These are phyloP conservation scores for Melopsittacus undulatus DNA, from an alignment of 2,797 vertebrate genomes.

Conservation along the genomic window DNA sequence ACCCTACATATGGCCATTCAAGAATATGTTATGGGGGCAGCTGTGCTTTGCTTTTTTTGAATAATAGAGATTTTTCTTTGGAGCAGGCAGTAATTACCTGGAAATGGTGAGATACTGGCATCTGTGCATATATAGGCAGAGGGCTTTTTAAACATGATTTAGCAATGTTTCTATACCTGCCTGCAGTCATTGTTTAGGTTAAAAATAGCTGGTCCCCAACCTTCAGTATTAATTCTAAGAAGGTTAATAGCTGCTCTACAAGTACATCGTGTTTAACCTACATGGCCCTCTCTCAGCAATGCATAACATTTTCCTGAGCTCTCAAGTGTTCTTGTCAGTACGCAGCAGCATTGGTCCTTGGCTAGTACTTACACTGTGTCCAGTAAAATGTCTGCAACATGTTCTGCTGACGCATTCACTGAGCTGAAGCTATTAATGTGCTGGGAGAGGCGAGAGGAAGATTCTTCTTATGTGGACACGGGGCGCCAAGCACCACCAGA, in stretches of 20 bases:
- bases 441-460: neutral
- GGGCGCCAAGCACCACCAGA: neutral
- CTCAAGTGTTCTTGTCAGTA: neutral
- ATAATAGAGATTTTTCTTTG: neutral
- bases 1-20: neutral
- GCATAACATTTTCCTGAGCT: neutral
- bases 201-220: neutral
- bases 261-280: neutral
- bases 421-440: neutral
- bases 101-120: neutral
- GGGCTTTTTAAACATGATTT: neutral
- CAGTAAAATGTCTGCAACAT: neutral
- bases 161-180: neutral
- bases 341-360: neutral
- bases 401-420: fast-evolving
- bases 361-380: fast-evolving
- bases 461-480: neutral
- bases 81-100: neutral
- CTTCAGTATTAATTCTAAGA: neutral
- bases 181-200: neutral
- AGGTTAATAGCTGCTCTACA: neutral
- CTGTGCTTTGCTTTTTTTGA: neutral
- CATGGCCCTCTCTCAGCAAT: too few relatives aligned
- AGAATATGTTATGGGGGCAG: too few relatives aligned
- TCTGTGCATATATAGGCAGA: neutral